These are phyloP conservation scores for Hypanus sabinus DNA, from an alignment of 2,113 vertebrate genomes.

Conservation along the genomic window DNA sequence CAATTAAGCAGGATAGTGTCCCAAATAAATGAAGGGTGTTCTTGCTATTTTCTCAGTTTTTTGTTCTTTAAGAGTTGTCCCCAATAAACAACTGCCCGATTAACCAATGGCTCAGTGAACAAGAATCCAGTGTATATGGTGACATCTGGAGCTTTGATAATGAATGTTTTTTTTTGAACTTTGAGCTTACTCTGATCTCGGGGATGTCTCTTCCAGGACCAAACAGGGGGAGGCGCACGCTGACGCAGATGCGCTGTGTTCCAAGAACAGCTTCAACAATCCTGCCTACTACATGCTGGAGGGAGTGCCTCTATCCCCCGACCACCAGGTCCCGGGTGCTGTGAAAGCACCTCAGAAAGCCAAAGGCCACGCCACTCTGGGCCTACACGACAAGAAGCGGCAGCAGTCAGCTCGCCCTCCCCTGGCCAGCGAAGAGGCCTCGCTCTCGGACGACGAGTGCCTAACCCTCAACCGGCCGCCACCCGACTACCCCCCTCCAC, in stretches of 20 bases:
- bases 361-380: constrained; percentile 49
- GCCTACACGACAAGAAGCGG: constrained; percentile 50
- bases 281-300: constrained; percentile 92
- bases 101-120: too few species aligned
- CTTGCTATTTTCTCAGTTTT: too few species aligned
- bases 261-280: constrained; percentile 95
- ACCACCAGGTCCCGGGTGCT: constrained; percentile 55
- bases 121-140: too few species aligned
- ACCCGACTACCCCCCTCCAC: constrained; percentile 76
- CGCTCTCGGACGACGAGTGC: constrained; percentile 70
- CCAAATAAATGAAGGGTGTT: too few species aligned
- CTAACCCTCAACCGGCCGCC: constrained; percentile 68
- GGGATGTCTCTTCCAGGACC: constrained; percentile 51
- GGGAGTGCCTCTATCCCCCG: constrained; percentile 70
- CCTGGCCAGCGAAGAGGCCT: constrained; percentile 62
- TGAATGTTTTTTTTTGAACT: too few species aligned
- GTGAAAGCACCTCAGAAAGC: constrained; percentile 40
- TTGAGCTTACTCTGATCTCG: too few species aligned
- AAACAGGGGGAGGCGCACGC: constrained; percentile 58
- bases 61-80: too few species aligned
- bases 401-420: constrained; percentile 49
- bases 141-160: too few species aligned
- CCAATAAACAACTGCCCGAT: too few species aligned
- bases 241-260: constrained; percentile 57
- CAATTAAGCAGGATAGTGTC: too few species aligned